Base-by-base conservation (phyloP, 2,888 invertebrate species). In the Ypsolopha sequella region DNA sequence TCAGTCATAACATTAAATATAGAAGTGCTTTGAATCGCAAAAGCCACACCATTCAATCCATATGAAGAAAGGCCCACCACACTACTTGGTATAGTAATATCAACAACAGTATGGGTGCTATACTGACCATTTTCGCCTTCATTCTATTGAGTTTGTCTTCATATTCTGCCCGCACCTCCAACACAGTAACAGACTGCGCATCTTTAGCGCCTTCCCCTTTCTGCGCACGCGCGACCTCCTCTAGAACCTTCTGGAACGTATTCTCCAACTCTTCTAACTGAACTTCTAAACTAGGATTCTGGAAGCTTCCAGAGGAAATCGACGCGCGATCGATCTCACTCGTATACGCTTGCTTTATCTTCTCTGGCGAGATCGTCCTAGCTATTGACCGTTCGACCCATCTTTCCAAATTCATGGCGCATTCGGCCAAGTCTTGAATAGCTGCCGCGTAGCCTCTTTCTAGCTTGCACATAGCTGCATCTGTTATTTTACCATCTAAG, bases 51-150 rank as follows among this genome's bases (percentile, higher is more conserved):
- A 69, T 48, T 71, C 70, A 81, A 57, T 80, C 82, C 75, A 72
- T 73, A 54, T 70, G 70, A 54, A 86, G 76, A 62, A 76, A 85
- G 66, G 76, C 77, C 84, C 84, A 86, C 87, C 87, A 87, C 71
- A 80, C 72, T 54, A 84, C 63, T 67, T 87, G 87, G 69, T 86
- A 87, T 53, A 77, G 65, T 62, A 87, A 68, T 68, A 87, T 73
- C 68, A 87, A 74, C 56, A 76, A 70, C 74, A 86, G 70, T 66
- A 84, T 52, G 57, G 87, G 85, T 63, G 75, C 62, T 56, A 80
- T 80, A 88, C 90, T 89, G 86, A 94, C 93, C 93, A 94, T 93
- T 89, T 92, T 92, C 50, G 89, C 88, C 71, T 94, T 95, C 89
- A 94, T 92, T 73, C 91, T 89, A 64, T 92, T 92, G 64, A 95